Conservation (phyloP, 2,888 invertebrate species). For the Andrena bucephala region DNA sequence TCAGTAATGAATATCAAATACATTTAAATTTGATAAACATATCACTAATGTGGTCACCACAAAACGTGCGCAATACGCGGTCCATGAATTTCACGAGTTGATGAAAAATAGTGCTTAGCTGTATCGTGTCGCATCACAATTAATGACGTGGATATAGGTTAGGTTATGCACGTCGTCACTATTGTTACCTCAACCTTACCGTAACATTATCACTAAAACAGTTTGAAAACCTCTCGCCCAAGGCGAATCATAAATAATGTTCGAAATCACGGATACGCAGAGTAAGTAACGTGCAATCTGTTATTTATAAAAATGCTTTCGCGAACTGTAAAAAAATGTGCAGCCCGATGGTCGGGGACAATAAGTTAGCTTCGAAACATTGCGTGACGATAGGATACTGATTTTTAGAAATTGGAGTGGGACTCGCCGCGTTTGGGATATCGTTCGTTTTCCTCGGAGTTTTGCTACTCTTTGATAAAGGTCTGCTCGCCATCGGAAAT, state of each 20-base stretch:
- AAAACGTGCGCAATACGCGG: constrained; percentile 5
- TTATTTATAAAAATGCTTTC: not conserved
- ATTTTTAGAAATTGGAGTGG: constrained; percentile 97
- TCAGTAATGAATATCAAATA: constrained; percentile 15
- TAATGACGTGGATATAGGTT: constrained; percentile 82
- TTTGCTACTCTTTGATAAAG: constrained; percentile 97
- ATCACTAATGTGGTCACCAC: constrained; percentile 3
- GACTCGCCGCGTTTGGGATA: constrained; percentile 97
- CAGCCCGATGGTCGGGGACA: not conserved
- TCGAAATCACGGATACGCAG: constrained; percentile 93
- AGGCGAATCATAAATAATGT: constrained; percentile 87
- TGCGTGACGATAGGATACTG: constrained; percentile 19
- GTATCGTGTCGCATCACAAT: constrained; percentile 66
- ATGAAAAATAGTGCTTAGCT: constrained; percentile 44
- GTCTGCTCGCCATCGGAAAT: constrained; percentile 99
- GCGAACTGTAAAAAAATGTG: not conserved
- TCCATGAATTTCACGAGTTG: constrained; percentile 27
- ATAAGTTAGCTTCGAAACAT: constrained; percentile 12
- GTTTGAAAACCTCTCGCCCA: constrained; percentile 14
- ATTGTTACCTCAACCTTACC: constrained; percentile 32
- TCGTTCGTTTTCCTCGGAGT: constrained; percentile 97
- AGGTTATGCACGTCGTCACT: constrained; percentile 66
- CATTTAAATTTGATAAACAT: constrained; percentile 12
- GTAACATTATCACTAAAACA: constrained; percentile 30
- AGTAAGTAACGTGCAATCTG: constrained; percentile 87